Base-by-base conservation (phyloP, 1,140 invertebrate genomes). In the Meloidogyne hapla region DNA sequence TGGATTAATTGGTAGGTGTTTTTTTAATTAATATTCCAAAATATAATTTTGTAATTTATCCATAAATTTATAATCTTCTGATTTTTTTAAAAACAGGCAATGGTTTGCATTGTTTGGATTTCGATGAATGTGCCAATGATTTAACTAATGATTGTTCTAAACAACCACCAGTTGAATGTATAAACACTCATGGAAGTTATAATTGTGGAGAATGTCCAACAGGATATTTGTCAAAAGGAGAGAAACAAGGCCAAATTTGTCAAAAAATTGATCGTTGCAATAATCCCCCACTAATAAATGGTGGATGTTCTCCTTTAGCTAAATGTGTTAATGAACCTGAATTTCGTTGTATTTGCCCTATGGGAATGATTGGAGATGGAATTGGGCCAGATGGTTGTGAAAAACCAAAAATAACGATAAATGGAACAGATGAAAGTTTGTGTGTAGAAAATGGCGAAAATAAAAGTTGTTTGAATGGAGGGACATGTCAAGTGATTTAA, bases 141-240 rank as follows among this genome's bases (percentile, higher is more conserved):
- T 42, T 79, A 12, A 74, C 77, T 2, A 75, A 87, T 65, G 81
- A 79, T 15, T 85, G 84, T 69, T 87, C 84, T 40, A 84, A 78
- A 38, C 13, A 76, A 28, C 85, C 86, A 9, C 45, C 70, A 25
- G 83, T 84, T 12, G 70, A 82, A 26, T 86, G 85, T 73, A 71
- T 87, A 21, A 86, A 86, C 76, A 89, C 87, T 10, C 45, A 76
- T 18, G 89, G 89, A 9, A 88, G 87, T 8, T 83, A 87, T 21
- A 75, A 64, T 12, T 90, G 89, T 83, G 88, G 85, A 5, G 77
- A 85, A 1, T 90, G 89, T 76, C 89, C 89, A 15, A 33, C 83
- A 74, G 89, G 88, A 82, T 66, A 56, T 56, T n/a, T 56, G 18
- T 56, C 48, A n/a, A 56, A n/a, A 56, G 48, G 48, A 56, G 48